phyloP scores from a whole-genome alignment of 1,140 invertebrate genomes.

The Formica selysi region DNA sequence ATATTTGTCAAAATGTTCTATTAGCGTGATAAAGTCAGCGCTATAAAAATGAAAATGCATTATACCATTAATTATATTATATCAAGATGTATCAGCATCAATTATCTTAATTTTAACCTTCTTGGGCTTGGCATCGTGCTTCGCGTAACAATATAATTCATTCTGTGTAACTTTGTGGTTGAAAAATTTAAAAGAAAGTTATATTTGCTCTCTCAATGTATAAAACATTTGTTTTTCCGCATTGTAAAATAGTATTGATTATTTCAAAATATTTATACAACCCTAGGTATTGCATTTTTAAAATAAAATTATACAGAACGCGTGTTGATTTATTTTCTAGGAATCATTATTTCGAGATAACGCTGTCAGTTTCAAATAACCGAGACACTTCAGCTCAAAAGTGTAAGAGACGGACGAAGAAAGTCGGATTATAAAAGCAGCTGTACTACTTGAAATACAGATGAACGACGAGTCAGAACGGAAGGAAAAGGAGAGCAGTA shows the following conservation, averaged over 20 bases:
- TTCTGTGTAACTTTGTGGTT: background rate
- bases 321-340: background rate
- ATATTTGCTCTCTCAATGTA: background rate
- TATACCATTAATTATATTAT: background rate
- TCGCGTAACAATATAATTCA: constrained; percentile 19
- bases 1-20: background rate
- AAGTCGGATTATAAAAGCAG: constrained; percentile 70
- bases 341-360: constrained; percentile 23
- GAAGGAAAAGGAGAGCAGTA: constrained; percentile 66
- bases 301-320: background rate
- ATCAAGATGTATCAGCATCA: constrained; percentile 10
- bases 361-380: background rate
- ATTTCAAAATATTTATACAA: background rate
- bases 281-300: background rate
- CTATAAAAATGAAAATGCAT: background rate
- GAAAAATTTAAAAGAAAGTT: constrained; percentile 15
- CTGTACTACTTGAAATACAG: constrained; percentile 72
- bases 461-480: constrained; percentile 70
- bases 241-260: background rate
- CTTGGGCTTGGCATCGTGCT: background rate
- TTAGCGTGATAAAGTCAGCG: background rate
- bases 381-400: background rate
- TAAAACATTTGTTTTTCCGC: constrained; percentile 16
- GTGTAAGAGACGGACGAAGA: constrained; percentile 51
- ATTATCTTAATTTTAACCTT: constrained; percentile 24